Base-by-base conservation (phyloP, 30 jellyfish, hydroid and myxozoan species). In the Aurelia sp. region DNA sequence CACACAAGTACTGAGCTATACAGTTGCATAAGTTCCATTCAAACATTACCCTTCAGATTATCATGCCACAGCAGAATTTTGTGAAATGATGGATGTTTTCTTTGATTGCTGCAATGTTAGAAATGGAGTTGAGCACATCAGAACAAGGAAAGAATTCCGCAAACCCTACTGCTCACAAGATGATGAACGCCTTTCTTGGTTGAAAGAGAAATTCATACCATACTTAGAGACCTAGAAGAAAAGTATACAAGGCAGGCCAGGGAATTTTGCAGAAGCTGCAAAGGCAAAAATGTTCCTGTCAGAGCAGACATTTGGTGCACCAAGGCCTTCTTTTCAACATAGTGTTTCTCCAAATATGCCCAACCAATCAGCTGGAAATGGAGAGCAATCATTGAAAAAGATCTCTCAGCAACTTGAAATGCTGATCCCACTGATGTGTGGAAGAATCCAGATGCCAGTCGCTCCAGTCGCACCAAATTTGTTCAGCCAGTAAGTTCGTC, bases 131-230 rank as follows among this genome's bases (percentile, higher is more conserved):
- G 89, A 81, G 71, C 74, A 35, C 59, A 13, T 38, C 51, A 4
- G 64, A 53, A 82, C 66, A 69, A 82, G 82, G 76, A 50, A 82
- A 68, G 88, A 52, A 71, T 47, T 48, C 69, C 65, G 18, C 78
- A 68, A 68, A 51, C 92, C 92, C 5, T 69, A 51, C 89, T 21
- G 74, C 78, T 57, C 73, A 51, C 68, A 55, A 19, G 78, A 48
- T 69, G 92, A 82, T 82, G 92, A 82, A 71, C 92, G 92, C 65
- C 35, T 82, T 71, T 74, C 53, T 31, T 72, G 92, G 92, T 60
- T 82, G 77, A 66, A 82, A 69, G 88, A 52, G 74, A 62, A 38
- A 48, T 81, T 81, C 31, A 20, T 81, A 8, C 11, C 72, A 44
- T 81, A 64, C 62, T 67, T 81, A 21, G 83, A 78, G 66, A 17